A percentile compares a stretch with the other conserved stretches of the same genome.
Conservation (phyloP, 2,113 vertebrate species). For the Gallinago media region DNA sequence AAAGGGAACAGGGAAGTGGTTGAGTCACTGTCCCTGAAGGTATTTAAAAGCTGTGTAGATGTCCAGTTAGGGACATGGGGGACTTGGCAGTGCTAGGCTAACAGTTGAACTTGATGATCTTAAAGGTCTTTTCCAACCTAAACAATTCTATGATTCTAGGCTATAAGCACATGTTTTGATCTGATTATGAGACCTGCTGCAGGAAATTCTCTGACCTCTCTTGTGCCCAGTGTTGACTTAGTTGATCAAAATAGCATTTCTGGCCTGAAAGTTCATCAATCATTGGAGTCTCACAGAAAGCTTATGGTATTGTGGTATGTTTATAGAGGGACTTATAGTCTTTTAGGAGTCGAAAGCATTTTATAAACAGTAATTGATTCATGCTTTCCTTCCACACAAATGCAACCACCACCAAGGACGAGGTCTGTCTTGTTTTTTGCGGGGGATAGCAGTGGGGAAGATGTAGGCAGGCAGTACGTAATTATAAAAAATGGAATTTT, state of each 20-base stretch:
- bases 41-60: not conserved
- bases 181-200: not conserved
- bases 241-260: slow-evolving; percentile 5
- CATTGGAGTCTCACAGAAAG: not conserved
- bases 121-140: not conserved
- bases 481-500: not conserved
- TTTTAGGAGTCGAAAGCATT: not conserved
- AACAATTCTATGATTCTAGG: not conserved
- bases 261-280: not conserved
- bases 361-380: not conserved
- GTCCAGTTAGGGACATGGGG: not conserved
- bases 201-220: not conserved
- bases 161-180: not conserved
- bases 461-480: rapidly evolving
- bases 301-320: not conserved
- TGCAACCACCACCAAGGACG: not conserved
- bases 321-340: not conserved
- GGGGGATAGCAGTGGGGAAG: not conserved
- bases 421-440: not conserved
- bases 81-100: not conserved
- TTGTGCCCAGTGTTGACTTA: not conserved
- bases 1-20: not conserved
- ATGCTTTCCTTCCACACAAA: not conserved
- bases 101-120: not conserved
- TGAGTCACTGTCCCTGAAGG: not conserved